Percentiles rank a stretch among this genome's conserved stretches.
These are phyloP conservation scores for Stomatorhinus walkeri DNA, from an alignment of 2,797 vertebrate species.

Conservation along the genomic window DNA sequence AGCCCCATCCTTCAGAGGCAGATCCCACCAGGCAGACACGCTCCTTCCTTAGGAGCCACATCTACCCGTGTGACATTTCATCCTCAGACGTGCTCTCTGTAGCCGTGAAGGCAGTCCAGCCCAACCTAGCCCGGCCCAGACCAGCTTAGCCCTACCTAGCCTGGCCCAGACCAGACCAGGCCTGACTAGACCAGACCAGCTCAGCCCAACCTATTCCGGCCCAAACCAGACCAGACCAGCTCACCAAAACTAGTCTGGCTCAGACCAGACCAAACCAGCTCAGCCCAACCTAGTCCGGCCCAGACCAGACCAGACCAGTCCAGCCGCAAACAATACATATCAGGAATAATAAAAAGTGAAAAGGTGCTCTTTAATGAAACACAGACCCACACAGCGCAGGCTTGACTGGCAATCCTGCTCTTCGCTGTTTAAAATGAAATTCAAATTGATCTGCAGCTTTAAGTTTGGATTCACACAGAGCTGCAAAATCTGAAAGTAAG, in stretches of 20 bases:
- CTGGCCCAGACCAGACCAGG: neutral
- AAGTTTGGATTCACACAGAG: neutral
- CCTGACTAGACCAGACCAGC: neutral
- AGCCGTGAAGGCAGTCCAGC: neutral
- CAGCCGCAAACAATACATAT: neutral
- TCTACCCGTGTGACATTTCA: neutral
- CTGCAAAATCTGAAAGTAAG: constrained; percentile 1
- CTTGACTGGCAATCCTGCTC: neutral
- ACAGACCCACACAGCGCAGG: neutral
- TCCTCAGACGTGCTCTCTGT: neutral
- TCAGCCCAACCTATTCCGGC: too few species aligned
- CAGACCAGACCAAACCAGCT: neutral
- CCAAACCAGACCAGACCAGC: neutral
- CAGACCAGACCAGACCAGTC: neutral
- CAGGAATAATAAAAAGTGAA: neutral
- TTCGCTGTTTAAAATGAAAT: neutral
- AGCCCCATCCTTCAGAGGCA: neutral
- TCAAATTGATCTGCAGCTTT: neutral
- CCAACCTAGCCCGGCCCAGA: neutral
- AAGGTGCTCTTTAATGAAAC: neutral
- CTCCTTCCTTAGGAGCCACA: neutral
- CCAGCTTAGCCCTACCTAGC: neutral
- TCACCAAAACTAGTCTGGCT: too few species aligned
- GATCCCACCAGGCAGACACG: neutral
- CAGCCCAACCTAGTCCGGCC: neutral